Percentiles rank a stretch among this genome's conserved stretches.
Evolutionary conservation across 2,888 invertebrate genomes (phyloP).

Genomic region (Pachycephus smyrnensis): DNA sequence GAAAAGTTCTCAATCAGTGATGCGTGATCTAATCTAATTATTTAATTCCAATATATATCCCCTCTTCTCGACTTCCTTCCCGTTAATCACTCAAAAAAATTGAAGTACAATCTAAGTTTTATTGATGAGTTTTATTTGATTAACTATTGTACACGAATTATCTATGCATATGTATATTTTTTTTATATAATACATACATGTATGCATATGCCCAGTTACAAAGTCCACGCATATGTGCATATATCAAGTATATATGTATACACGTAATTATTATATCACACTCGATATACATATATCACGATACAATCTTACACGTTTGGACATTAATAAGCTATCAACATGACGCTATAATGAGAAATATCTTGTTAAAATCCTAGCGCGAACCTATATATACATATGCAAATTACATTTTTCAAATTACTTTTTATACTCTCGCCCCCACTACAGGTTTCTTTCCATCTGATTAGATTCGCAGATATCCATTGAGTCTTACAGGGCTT

Average conservation of each 20-base stretch:
- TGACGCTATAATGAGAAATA: not conserved
- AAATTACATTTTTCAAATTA: not conserved
- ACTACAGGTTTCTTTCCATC: not conserved
- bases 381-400: not conserved
- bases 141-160: conserved; percentile 21
- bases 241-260: not conserved
- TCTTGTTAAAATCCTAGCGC: not conserved
- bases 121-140: not conserved
- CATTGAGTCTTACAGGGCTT: not conserved
- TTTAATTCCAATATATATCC: not conserved
- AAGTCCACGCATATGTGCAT: not conserved
- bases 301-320: too few relatives aligned
- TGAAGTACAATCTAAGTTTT: conserved; percentile 8
- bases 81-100: conserved; percentile 16
- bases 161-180: conserved; percentile 13
- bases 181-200: not conserved
- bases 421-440: not conserved
- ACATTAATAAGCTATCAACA: not conserved
- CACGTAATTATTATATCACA: not conserved
- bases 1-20: too few relatives aligned
- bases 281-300: not conserved
- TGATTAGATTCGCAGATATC: too few relatives aligned
- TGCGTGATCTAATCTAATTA: not conserved
- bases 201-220: not conserved
- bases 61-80: not conserved